Base-by-base conservation (phyloP, 2,113 vertebrate species). In the Tichodroma muraria region DNA sequence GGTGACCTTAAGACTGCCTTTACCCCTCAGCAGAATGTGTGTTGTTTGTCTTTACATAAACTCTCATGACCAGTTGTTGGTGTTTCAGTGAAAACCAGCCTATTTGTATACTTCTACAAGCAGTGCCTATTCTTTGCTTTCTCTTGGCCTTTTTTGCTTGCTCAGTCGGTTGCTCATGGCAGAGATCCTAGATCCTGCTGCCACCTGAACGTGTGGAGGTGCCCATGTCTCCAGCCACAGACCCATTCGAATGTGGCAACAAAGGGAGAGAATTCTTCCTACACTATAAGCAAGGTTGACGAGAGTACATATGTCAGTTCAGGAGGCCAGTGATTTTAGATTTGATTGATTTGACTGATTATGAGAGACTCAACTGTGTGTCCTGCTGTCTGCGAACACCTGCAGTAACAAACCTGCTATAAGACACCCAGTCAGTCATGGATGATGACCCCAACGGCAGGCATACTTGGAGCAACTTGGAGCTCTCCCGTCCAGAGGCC, bases 341-440 rank as follows among this genome's bases (percentile, higher is more conserved):
- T 49, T 50, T 77, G 49, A 60, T 68, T 6, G 56, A 88, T 73
- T 13, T 13, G 16, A 44, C 63, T 59, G 52, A 54, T 87, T 47
- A 21, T 54, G 37, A 65, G 49, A 88, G 47, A 88, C 50, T 88
- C 54, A 77, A 57, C 7, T n/a, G n/a, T n/a, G n/a, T n/a, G n/a
- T n/a, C 20, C 5, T 20, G 6, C 7, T 50, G 84, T 63, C 33
- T 78, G 47, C 1, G 18, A 88, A 64, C 61, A 88, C 44, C 70
- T 85, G 73, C 52, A 47, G 61, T 59, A 93, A 85, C 65, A 88
- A 81, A 89, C 78, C 60, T 73, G 63, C 69, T 33, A n/a, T 18
- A 50, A 87, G 78, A 35, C n/a, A 79, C 11, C 4, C 18, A 60
- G 35, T 42, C 56, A 84, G 78, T 47, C 81, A 60, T 33, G 56